These are phyloP conservation scores for Allygus modestus DNA, from an alignment of 2,888 invertebrate genomes.

Conservation along the genomic window DNA sequence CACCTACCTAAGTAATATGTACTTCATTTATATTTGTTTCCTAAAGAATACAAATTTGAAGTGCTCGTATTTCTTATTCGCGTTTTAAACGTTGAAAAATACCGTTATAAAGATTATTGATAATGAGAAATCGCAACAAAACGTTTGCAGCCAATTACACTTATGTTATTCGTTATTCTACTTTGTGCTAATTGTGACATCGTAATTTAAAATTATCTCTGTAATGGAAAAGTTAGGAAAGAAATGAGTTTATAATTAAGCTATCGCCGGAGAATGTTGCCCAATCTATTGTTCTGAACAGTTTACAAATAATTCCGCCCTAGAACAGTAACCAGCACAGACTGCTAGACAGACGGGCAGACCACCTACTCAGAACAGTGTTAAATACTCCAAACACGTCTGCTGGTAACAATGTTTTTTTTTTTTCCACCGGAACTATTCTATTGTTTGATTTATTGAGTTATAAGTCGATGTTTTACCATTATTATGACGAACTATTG, in stretches of 20 bases:
- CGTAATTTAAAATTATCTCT: not conserved
- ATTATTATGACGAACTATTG: not conserved
- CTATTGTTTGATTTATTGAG: not conserved
- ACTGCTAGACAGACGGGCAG: not conserved
- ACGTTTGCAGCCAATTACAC: too few relatives aligned
- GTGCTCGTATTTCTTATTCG: too few relatives aligned
- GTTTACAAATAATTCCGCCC: not conserved
- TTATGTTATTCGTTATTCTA: too few relatives aligned
- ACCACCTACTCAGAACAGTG: not conserved
- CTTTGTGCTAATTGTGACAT: not conserved
- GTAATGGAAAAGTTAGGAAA: not conserved
- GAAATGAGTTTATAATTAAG: conserved; percentile 1
- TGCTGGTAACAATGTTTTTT: not conserved
- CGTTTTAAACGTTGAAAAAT: too few relatives aligned
- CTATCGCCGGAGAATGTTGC: not conserved
- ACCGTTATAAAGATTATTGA: too few relatives aligned
- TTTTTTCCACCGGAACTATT: not conserved
- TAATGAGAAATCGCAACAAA: too few relatives aligned
- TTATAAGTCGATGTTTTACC: not conserved
- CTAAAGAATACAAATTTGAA: too few relatives aligned
- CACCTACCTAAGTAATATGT: too few relatives aligned
- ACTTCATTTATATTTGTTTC: too few relatives aligned
- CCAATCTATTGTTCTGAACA: conserved; percentile 2
- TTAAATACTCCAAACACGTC: not conserved
- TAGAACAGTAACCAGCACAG: not conserved